A percentile compares a stretch with the other conserved stretches of the same genome.
Conservation (phyloP, 2,797 vertebrate genomes). For the Tapera naevia region DNA sequence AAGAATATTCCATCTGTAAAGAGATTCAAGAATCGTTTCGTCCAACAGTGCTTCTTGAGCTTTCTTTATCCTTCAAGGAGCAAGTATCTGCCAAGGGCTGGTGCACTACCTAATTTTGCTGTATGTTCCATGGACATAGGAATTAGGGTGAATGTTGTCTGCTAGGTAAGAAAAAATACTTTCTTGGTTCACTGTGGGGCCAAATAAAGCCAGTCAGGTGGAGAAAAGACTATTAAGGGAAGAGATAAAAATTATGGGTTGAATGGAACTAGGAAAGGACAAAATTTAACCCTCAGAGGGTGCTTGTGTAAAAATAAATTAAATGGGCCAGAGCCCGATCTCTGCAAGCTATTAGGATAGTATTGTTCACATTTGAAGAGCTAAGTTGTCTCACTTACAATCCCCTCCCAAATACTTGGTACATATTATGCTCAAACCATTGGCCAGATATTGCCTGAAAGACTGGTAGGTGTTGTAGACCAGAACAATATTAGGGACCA, state of each 20-base stretch:
- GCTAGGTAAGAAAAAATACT: not conserved
- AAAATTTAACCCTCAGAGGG: not conserved
- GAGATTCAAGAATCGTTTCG: not conserved
- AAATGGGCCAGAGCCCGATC: not conserved
- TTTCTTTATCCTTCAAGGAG: not conserved
- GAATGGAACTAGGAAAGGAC: not conserved
- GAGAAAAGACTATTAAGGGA: not conserved
- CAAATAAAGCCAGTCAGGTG: not conserved
- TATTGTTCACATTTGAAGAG: not conserved
- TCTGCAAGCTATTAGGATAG: not conserved
- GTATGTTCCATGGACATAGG: not conserved
- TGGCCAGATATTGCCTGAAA: not conserved
- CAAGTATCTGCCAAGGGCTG: not conserved
- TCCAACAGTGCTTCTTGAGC: not conserved
- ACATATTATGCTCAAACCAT: not conserved
- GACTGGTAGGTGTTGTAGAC: not conserved
- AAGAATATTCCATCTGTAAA: not conserved
- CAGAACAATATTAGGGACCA: not conserved
- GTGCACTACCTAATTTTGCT: not conserved
- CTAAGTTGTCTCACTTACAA: not conserved
- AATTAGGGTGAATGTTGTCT: not conserved
- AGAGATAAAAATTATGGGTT: not conserved
- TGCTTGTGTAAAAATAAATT: not conserved
- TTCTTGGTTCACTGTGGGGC: not conserved
- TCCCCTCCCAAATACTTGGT: not conserved